phyloP scores from a whole-genome alignment of 2,113 vertebrate species.

The Todiramphus chloris region DNA sequence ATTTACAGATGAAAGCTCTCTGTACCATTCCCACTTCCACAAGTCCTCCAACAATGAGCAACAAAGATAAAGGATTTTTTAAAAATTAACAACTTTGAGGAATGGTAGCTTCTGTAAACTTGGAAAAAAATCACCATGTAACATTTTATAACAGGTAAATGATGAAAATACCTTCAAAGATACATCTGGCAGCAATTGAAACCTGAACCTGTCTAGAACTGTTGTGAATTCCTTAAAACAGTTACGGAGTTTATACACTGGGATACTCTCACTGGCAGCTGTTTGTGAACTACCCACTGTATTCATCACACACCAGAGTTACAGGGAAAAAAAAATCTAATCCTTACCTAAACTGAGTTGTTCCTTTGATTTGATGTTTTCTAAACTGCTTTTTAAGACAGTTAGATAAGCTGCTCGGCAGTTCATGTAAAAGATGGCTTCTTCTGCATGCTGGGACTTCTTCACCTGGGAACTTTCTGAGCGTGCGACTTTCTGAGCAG shows the following conservation, averaged over 20 bases:
- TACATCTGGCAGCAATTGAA: not conserved
- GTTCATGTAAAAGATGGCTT: slow-evolving; percentile 84
- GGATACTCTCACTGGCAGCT: not conserved
- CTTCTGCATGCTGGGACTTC: slow-evolving; percentile 72
- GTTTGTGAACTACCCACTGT: not conserved
- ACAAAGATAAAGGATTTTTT: not conserved
- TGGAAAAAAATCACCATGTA: not conserved
- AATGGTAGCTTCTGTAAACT: not conserved
- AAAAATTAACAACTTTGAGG: not conserved
- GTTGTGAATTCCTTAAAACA: not conserved
- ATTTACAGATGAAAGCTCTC: not conserved
- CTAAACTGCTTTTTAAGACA: slow-evolving; percentile 88
- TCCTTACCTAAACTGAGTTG: slow-evolving; percentile 86
- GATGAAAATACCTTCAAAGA: not conserved
- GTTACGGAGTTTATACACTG: not conserved
- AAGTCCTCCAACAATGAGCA: not conserved
- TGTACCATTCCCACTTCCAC: not conserved
- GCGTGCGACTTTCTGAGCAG: slow-evolving; percentile 1
- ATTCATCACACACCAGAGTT: not conserved
- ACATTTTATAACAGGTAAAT: not conserved
- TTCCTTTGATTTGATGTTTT: slow-evolving; percentile 88
- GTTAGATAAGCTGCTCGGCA: slow-evolving; percentile 90
- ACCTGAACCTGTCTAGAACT: not conserved
- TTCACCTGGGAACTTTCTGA: slow-evolving; percentile 41
- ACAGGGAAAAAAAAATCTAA: not conserved